Evolutionary conservation across 2,797 vertebrate species (phyloP), one percentile per base, ranked within the genome.

Genomic region (Leontopithecus rosalia): DNA sequence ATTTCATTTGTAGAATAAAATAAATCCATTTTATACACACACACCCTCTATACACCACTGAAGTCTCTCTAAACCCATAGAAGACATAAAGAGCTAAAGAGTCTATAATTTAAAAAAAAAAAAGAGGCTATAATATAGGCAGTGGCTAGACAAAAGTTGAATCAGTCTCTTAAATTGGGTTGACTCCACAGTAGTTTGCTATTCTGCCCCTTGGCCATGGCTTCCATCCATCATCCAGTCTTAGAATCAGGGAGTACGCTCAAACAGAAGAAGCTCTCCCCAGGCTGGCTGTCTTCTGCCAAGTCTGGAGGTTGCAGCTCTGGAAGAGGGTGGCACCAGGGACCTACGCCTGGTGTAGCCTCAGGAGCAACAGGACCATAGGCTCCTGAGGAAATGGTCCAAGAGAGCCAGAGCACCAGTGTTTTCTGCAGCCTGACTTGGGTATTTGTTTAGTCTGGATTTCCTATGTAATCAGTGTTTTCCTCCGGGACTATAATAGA

Each of bases 1-100:
- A 76, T 90, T 90, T 92, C 24, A 52, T 83, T 28, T 90, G 22
- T 87, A 89, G 61, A 84, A 50, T 80, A 91, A 86, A 96, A 48
- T 75, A 57, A 80, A 24, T 57, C 43, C 79, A 15, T 95, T 55
- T 46, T 55, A 57, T 3, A 28, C 28, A 10, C 64, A 33, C 9
- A n/a, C 28, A 26, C 30, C 5, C 24, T 14, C 75, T 48, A 5
- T 2, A 4, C 30, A 28, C 30, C 5, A 28, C 48, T 41, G 7
- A 64, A 5, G 33, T 24, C 72, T 87, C 77, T 46, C 43, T 41
- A 90, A 90, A 70, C 24, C 12, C 13, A 7, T 3, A 46, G 48
- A 48, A 89, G 70, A 84, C 20, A 17, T 28, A 79, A 17, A 76
- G 70, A 89, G 43, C 88, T 85, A 28, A 61, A 61, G 79, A 39